Conservation (phyloP, 2,113 vertebrate genomes). For the Pygoscelis antarcticus region DNA sequence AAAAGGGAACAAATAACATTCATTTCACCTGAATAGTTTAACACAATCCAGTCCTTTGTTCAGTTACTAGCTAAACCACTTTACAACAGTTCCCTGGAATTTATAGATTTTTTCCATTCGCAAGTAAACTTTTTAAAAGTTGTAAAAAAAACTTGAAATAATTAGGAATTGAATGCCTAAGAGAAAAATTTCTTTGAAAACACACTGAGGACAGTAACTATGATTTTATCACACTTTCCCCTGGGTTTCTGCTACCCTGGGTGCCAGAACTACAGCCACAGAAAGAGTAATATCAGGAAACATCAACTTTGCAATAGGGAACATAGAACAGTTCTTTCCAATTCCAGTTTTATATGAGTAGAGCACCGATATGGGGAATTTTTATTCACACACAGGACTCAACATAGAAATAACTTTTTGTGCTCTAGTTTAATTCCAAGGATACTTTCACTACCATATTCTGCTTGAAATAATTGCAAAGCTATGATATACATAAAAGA, state of each 20-base stretch:
- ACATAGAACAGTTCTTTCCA: slow-evolving; percentile 19
- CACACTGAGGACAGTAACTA: neutral
- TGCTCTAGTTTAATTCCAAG: neutral
- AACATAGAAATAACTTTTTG: neutral
- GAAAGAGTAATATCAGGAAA: slow-evolving; percentile 36
- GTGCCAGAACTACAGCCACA: slow-evolving; percentile 17
- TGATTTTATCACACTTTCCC: slow-evolving; percentile 2
- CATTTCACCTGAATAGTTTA: slow-evolving; percentile 6
- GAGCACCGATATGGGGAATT: neutral
- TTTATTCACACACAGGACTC: neutral
- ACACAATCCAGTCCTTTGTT: slow-evolving; percentile 28
- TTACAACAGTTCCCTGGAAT: slow-evolving; percentile 52
- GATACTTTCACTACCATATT: neutral
- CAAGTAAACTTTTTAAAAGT: slow-evolving; percentile 39
- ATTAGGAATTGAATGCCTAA: slow-evolving; percentile 26
- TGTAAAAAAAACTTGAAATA: neutral
- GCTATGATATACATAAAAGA: neutral
- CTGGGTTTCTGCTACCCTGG: neutral
- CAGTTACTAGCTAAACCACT: slow-evolving; percentile 36
- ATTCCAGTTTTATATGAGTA: neutral
- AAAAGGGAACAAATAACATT: neutral
- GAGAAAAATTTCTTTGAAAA: slow-evolving; percentile 44
- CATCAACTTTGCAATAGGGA: neutral
- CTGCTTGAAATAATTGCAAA: neutral
- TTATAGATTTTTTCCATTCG: slow-evolving; percentile 62